Evolutionary conservation across 2,113 vertebrate genomes (phyloP).

Genomic region (Irena cyanogastra): DNA sequence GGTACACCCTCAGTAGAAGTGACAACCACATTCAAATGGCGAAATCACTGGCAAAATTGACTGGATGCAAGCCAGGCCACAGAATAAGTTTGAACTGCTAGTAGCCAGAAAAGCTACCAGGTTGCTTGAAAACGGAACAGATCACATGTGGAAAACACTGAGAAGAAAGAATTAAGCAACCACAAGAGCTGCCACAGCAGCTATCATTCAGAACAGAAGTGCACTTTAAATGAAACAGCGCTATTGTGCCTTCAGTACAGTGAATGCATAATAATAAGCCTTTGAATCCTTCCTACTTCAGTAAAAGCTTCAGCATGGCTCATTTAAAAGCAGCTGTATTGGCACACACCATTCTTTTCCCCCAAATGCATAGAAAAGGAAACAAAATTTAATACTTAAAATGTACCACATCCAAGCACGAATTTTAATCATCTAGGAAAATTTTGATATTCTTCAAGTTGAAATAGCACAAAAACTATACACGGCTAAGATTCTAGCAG

Average conservation of each 20-base stretch:
- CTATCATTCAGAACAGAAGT: neutral
- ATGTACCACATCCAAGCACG: neutral
- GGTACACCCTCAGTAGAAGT: neutral
- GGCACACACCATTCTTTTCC: neutral
- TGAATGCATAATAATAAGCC: neutral
- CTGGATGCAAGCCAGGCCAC: neutral
- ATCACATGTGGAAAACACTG: neutral
- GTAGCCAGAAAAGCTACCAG: neutral
- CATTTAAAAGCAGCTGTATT: constrained; percentile 6
- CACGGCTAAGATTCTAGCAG: neutral
- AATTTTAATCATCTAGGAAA: neutral
- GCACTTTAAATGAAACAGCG: neutral
- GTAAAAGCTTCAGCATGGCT: neutral
- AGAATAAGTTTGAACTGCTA: neutral
- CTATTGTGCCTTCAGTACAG: neutral
- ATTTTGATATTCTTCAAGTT: neutral
- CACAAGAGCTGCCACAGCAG: neutral
- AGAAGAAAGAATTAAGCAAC: neutral
- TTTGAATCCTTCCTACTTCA: neutral
- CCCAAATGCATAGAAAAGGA: neutral
- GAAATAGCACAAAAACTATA: neutral
- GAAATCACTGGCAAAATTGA: neutral
- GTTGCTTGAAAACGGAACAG: neutral
- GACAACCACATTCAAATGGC: neutral
- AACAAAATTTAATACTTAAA: neutral